phyloP scores from a whole-genome alignment of 2,113 vertebrate genomes.

The Malurus melanocephalus region DNA sequence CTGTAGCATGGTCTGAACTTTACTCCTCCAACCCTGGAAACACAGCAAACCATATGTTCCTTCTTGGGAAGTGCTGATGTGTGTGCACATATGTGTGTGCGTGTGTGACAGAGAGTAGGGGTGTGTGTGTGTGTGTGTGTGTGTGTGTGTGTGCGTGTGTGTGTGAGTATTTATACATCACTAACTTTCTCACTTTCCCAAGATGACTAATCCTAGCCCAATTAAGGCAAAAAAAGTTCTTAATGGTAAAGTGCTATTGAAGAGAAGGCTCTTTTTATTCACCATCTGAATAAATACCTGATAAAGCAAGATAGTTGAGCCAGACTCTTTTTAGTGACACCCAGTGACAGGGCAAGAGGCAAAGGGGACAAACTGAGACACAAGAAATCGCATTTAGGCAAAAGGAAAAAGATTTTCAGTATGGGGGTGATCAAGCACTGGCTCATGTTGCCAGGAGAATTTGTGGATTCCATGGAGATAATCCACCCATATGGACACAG shows the following conservation, averaged over 20 bases:
- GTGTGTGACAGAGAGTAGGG: neutral
- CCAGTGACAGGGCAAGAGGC: neutral
- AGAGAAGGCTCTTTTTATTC: neutral
- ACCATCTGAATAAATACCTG: neutral
- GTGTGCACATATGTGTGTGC: neutral
- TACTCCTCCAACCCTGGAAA: neutral
- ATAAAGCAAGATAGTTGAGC: neutral
- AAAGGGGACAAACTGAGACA: neutral
- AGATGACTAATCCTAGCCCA: neutral
- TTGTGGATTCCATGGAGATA: neutral
- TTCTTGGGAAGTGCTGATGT: neutral
- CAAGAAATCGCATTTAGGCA: neutral
- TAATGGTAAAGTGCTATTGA: neutral
- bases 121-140: too few relatives aligned
- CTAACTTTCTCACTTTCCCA: neutral
- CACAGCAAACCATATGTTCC: neutral
- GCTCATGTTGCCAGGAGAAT: rapidly evolving
- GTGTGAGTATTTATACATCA: neutral
- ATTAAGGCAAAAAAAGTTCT: neutral
- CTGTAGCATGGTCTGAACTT: neutral
- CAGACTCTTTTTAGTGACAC: neutral
- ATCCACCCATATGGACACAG: neutral
- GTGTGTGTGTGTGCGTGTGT: too few relatives aligned
- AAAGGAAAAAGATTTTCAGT: neutral
- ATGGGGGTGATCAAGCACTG: neutral